Evolutionary conservation across 2,888 invertebrate species (phyloP).

Genomic region (Chymomyza fuscimana): DNA sequence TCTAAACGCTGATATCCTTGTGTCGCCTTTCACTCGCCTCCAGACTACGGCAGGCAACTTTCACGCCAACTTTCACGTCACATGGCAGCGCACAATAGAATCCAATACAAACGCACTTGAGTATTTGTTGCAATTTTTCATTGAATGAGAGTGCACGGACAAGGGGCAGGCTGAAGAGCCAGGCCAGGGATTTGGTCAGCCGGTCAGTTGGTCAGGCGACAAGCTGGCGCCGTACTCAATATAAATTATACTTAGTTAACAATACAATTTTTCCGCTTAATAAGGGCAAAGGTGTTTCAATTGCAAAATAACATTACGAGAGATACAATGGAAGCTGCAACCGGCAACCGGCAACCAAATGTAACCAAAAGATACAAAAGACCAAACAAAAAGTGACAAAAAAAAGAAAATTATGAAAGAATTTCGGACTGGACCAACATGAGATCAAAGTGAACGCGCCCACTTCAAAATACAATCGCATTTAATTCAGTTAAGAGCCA

Average conservation of each 20-base stretch:
- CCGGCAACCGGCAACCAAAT: background rate
- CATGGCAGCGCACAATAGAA: background rate
- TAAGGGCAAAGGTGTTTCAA: constrained; percentile 65
- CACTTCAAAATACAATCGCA: constrained; percentile 60
- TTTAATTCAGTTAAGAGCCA: constrained; percentile 52
- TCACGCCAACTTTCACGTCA: constrained; percentile 3
- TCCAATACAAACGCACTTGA: background rate
- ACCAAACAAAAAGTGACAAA: constrained; percentile 49
- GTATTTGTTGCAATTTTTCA: background rate
- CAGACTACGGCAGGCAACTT: background rate
- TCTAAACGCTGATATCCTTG: background rate
- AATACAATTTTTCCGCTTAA: constrained; percentile 65
- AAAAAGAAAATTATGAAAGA: constrained; percentile 63
- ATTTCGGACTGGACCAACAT: constrained; percentile 37
- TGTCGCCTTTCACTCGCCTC: background rate
- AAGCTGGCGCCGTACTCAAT: constrained; percentile 58
- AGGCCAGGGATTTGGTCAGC: constrained; percentile 1
- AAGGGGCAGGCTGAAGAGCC: background rate
- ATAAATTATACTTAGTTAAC: constrained; percentile 64
- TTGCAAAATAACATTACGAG: constrained; percentile 50
- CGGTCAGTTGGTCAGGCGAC: constrained; percentile 34
- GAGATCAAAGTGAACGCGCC: constrained; percentile 62
- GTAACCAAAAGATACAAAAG: constrained; percentile 11
- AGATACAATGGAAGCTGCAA: constrained; percentile 29
- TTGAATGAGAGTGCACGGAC: background rate